phyloP scores from a whole-genome alignment of 2,113 vertebrate species.

The Hippocampus mohnikei region DNA sequence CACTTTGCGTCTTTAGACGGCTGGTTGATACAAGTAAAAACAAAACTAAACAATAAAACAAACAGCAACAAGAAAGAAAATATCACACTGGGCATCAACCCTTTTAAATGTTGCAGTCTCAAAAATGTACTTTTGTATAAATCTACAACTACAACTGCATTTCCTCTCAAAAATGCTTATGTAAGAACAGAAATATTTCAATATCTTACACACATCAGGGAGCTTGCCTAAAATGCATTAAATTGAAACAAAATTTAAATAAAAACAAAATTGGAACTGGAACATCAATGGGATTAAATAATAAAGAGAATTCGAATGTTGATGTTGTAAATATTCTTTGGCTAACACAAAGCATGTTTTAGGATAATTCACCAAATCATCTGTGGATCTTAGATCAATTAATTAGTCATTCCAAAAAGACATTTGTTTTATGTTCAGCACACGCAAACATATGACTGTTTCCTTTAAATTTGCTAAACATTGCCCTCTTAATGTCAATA shows the following conservation, averaged over 20 bases:
- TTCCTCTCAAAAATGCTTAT: constrained; percentile 75
- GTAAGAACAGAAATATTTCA: constrained; percentile 59
- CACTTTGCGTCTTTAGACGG: constrained; percentile 81
- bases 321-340: constrained; percentile 17
- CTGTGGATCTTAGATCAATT: constrained; percentile 1
- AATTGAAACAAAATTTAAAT: constrained; percentile 66
- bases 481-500: background rate
- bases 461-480: constrained; percentile 10
- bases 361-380: constrained; percentile 4
- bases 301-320: constrained; percentile 19
- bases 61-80: constrained; percentile 4
- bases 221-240: constrained; percentile 79
- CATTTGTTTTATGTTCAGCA: constrained; percentile 8
- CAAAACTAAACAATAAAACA: constrained; percentile 73
- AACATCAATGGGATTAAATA: constrained; percentile 11
- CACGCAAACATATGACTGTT: constrained; percentile 9
- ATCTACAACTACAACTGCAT: constrained; percentile 87
- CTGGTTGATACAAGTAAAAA: constrained; percentile 86
- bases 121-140: constrained; percentile 78
- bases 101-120: constrained; percentile 64
- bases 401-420: background rate
- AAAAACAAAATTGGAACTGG: constrained; percentile 46
- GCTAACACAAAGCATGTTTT: background rate
- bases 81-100: background rate
- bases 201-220: constrained; percentile 75